Conservation (phyloP, 1,140 invertebrate genomes). For the Musca domestica region DNA sequence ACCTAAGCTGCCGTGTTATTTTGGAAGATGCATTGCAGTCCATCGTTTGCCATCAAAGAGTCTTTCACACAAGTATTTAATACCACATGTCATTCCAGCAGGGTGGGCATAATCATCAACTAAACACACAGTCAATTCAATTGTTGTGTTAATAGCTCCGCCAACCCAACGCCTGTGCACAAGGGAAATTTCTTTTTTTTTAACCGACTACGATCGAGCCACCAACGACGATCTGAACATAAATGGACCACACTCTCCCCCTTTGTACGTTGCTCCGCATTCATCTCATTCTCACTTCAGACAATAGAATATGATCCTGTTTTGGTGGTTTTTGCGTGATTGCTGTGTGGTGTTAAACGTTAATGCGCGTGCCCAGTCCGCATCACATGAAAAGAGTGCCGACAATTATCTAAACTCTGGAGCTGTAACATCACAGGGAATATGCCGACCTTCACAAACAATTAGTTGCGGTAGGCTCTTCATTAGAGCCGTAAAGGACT, state of each 20-base stretch:
- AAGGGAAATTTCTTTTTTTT: not conserved
- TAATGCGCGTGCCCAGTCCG: conserved; percentile 5
- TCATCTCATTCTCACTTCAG: not conserved
- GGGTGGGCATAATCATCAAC: not conserved
- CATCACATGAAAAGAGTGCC: not conserved
- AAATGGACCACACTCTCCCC: not conserved
- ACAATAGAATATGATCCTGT: not conserved
- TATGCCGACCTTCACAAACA: not conserved
- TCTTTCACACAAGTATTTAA: not conserved
- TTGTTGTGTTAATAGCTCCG: conserved; percentile 2
- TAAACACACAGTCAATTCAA: conserved; percentile 1
- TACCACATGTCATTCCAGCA: not conserved
- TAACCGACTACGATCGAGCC: not conserved
- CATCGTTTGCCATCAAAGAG: conserved; percentile 6
- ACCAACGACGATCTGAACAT: not conserved
- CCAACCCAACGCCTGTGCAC: conserved; percentile 12
- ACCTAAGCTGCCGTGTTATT: no score
- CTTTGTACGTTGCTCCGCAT: not conserved
- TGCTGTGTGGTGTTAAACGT: not conserved
- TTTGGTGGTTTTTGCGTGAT: conserved; percentile 5
- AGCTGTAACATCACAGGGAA: not conserved
- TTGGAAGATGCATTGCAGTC: no score
- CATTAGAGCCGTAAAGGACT: not conserved
- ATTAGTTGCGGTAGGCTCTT: not conserved
- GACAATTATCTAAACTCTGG: not conserved